phyloP scores from a whole-genome alignment of 2,113 vertebrate species.

The Melanocharis versteri region DNA sequence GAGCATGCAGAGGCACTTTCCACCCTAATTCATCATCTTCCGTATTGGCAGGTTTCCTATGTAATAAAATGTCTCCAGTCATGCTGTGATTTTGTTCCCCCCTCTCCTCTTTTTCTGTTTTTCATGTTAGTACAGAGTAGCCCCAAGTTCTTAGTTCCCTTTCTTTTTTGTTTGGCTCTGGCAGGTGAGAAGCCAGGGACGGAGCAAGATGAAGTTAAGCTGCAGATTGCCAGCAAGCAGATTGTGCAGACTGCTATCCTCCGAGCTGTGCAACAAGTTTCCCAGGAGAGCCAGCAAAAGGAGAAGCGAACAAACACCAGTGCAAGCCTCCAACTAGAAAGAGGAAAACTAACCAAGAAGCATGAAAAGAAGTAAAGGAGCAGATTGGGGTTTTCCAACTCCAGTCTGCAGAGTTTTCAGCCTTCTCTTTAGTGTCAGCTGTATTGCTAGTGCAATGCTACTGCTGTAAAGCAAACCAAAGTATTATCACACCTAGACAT shows the following conservation, averaged over 20 bases:
- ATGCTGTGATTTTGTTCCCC: neutral
- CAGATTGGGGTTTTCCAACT: neutral
- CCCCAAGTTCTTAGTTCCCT: neutral
- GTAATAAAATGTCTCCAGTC: neutral
- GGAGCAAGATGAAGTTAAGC: constrained; percentile 73
- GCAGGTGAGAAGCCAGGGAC: constrained; percentile 73
- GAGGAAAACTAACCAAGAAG: constrained; percentile 67
- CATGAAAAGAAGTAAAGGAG: constrained; percentile 72
- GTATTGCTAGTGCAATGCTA: constrained; percentile 34
- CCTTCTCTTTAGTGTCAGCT: constrained; percentile 61
- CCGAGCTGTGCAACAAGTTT: constrained; percentile 76
- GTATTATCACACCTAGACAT: constrained; percentile 48
- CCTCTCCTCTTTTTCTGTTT: neutral
- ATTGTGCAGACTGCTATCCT: constrained; percentile 79
- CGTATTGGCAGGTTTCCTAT: neutral
- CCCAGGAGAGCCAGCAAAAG: constrained; percentile 67
- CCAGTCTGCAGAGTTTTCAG: neutral
- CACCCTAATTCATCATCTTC: neutral
- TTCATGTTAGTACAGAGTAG: neutral
- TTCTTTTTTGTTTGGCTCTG: neutral
- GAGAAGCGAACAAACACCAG: neutral
- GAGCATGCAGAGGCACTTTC: neutral
- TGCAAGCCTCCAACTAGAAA: constrained; percentile 28
- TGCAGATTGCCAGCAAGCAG: constrained; percentile 77
- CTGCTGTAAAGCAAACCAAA: constrained; percentile 64